Evolutionary conservation across 1,140 invertebrate genomes (phyloP).

Genomic region (Phortica variegata): DNA sequence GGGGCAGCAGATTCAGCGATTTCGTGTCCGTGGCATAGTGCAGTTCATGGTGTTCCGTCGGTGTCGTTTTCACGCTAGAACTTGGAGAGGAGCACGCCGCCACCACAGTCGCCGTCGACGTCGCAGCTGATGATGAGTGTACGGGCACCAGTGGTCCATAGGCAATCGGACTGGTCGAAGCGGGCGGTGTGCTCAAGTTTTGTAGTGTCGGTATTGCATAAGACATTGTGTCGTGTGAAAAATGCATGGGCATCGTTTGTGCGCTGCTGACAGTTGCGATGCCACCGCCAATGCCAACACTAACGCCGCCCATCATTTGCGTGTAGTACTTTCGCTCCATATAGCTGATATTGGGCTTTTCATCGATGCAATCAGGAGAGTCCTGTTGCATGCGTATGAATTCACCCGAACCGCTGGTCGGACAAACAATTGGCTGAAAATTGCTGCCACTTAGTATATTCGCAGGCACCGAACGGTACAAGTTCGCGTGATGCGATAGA

Average conservation of each 20-base stretch:
- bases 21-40: slow-evolving; percentile 37
- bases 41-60: slow-evolving; percentile 39
- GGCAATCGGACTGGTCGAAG: slow-evolving; percentile 42
- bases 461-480: slow-evolving; percentile 30
- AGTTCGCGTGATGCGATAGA: slow-evolving; percentile 15
- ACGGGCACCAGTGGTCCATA: slow-evolving; percentile 32
- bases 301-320: slow-evolving; percentile 21
- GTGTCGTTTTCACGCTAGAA: slow-evolving; percentile 32
- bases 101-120: not conserved
- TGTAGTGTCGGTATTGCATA: slow-evolving; percentile 33
- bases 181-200: slow-evolving; percentile 44
- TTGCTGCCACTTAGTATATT: slow-evolving; percentile 36
- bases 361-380: slow-evolving; percentile 44
- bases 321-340: slow-evolving; percentile 50
- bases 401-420: slow-evolving; percentile 1
- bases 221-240: slow-evolving; percentile 20
- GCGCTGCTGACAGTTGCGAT: no score
- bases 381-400: slow-evolving; percentile 25
- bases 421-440: slow-evolving; percentile 30
- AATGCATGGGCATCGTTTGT: no score
- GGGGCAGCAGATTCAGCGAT: slow-evolving; percentile 33
- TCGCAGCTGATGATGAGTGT: slow-evolving; percentile 16
- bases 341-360: slow-evolving; percentile 44
- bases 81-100: slow-evolving; percentile 41
- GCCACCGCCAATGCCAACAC: slow-evolving; percentile 13